A percentile compares a stretch with the other conserved stretches of the same genome.
These are phyloP conservation scores for Clinocottus analis DNA, from an alignment of 2,113 vertebrate species.

Conservation along the genomic window DNA sequence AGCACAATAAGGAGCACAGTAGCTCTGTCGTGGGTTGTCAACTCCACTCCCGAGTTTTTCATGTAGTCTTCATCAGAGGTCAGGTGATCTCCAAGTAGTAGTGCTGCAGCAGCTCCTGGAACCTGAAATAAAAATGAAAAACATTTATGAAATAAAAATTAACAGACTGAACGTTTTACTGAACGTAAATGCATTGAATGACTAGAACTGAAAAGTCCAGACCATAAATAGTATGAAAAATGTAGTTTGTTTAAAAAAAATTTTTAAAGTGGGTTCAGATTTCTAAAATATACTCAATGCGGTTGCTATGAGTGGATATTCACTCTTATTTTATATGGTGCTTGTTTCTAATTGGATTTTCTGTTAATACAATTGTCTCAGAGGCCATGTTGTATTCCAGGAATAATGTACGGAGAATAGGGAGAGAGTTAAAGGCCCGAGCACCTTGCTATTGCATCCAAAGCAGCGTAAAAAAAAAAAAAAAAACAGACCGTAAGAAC, in stretches of 20 bases:
- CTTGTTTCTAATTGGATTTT: neutral
- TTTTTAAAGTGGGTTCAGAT: neutral
- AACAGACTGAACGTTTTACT: neutral
- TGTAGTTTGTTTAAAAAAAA: neutral
- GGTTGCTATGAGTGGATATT: neutral
- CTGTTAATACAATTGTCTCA: neutral
- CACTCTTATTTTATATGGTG: neutral
- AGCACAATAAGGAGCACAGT: conserved; percentile 12
- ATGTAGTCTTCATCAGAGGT: conserved; percentile 41
- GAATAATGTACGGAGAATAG: neutral
- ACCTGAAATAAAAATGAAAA: conserved; percentile 29
- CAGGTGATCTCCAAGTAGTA: conserved; percentile 3
- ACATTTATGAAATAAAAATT: neutral
- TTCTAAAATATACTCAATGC: neutral
- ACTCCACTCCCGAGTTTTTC: conserved; percentile 33
- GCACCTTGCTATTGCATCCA: neutral
- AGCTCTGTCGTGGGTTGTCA: conserved; percentile 1
- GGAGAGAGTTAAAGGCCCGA: neutral
- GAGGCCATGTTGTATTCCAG: neutral
- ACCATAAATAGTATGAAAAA: neutral
- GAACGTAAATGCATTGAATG: neutral
- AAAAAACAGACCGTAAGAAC: neutral
- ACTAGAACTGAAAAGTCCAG: neutral
- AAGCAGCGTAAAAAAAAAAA: neutral
- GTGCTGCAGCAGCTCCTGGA: conserved; percentile 49